phyloP scores from a whole-genome alignment of 2,797 vertebrate genomes.

The Pipistrellus nathusii region DNA sequence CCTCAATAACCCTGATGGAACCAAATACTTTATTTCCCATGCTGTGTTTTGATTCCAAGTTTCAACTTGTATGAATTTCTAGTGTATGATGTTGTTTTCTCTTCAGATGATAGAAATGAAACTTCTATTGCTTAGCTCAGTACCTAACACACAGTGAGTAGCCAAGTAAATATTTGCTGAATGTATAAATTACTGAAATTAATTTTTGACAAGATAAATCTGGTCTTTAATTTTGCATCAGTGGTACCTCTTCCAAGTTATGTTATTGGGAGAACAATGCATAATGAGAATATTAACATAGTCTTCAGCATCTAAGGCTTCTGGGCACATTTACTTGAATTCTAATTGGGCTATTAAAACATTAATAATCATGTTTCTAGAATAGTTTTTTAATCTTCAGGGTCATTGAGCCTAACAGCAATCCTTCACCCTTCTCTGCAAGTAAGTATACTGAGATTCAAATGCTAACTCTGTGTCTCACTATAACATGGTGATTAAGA shows the following conservation, averaged over 20 bases:
- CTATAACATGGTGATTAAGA: not conserved
- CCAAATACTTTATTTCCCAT: not conserved
- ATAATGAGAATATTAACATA: constrained; percentile 35
- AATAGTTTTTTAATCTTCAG: constrained; percentile 48
- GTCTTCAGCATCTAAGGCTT: not conserved
- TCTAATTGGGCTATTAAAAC: constrained; percentile 54
- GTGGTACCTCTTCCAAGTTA: constrained; percentile 42
- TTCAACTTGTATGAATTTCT: constrained; percentile 6
- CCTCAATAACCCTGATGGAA: not conserved
- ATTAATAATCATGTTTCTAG: constrained; percentile 54
- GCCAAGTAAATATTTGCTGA: constrained; percentile 47
- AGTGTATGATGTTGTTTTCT: not conserved
- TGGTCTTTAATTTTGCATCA: constrained; percentile 63
- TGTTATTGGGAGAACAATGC: constrained; percentile 9
- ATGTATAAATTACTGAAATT: constrained; percentile 56
- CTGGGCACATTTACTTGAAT: constrained; percentile 64
- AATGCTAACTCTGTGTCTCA: not conserved
- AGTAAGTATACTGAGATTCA: constrained; percentile 33
- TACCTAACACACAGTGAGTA: not conserved
- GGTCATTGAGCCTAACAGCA: not conserved
- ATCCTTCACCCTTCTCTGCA: not conserved
- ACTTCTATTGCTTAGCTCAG: not conserved
- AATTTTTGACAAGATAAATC: constrained; percentile 51
- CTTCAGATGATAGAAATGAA: not conserved
- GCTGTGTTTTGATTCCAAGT: not conserved